These are phyloP conservation scores for Hypothenemus hampei DNA, from an alignment of 1,140 invertebrate species.

Conservation along the genomic window DNA sequence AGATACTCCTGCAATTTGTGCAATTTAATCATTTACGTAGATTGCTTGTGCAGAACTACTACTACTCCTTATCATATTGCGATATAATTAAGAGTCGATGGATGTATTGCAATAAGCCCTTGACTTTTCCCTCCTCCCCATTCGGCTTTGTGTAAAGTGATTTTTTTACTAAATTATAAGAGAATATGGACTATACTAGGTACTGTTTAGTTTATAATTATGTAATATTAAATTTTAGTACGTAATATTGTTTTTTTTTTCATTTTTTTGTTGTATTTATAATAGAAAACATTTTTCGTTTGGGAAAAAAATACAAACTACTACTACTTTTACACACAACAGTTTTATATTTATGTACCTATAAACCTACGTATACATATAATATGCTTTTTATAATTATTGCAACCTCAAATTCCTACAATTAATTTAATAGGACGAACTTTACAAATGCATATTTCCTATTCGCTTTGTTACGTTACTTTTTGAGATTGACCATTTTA, in stretches of 20 bases:
- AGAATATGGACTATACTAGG: slow-evolving; percentile 47
- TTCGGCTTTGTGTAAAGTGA: slow-evolving; percentile 40
- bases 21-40: slow-evolving; percentile 37
- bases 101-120: slow-evolving; percentile 21
- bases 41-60: slow-evolving; percentile 38
- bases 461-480: no score
- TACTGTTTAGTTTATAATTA: slow-evolving; percentile 43
- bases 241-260: slow-evolving; percentile 30
- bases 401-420: no score
- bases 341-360: no score
- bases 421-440: no score
- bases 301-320: not conserved
- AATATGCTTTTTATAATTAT: no score
- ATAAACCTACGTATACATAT: no score
- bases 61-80: no score
- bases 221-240: slow-evolving; percentile 46
- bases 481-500: no score
- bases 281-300: no score
- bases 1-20: slow-evolving; percentile 36
- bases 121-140: no score
- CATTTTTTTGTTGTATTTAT: not conserved
- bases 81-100: slow-evolving; percentile 17
- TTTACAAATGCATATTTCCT: no score
- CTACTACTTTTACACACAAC: no score
- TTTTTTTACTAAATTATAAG: slow-evolving; percentile 43